These are phyloP conservation scores for Dissostichus mawsoni DNA, from an alignment of 2,113 vertebrate genomes.

Conservation along the genomic window DNA sequence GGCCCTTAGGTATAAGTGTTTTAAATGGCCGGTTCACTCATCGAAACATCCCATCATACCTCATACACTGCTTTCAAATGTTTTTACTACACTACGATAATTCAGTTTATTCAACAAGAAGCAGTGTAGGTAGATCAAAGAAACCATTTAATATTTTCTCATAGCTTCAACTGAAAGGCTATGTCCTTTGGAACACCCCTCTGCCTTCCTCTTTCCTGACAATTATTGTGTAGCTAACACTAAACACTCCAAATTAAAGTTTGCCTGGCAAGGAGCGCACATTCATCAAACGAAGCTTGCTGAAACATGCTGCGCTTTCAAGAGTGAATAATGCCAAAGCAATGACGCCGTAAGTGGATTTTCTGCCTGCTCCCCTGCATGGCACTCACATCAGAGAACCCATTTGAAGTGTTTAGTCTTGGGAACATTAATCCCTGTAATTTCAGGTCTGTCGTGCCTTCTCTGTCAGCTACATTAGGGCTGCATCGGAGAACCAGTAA, in stretches of 20 bases:
- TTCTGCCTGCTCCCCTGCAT: slow-evolving; percentile 76
- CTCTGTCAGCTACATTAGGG: slow-evolving; percentile 83
- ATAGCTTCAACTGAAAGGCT: slow-evolving; percentile 37
- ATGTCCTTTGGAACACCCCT: slow-evolving; percentile 46
- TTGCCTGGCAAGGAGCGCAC: slow-evolving; percentile 58
- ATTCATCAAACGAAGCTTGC: slow-evolving; percentile 74
- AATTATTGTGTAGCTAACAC: slow-evolving; percentile 67
- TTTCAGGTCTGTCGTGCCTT: slow-evolving; percentile 78
- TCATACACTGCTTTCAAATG: background rate
- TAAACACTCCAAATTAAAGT: slow-evolving; percentile 77
- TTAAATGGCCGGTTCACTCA: slow-evolving; percentile 7
- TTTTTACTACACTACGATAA: background rate
- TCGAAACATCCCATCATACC: background rate
- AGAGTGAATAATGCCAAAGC: slow-evolving; percentile 80
- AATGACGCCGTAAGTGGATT: slow-evolving; percentile 81
- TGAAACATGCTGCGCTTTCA: slow-evolving; percentile 67
- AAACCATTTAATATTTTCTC: slow-evolving; percentile 42
- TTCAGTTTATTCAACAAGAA: slow-evolving; percentile 30
- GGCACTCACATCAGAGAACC: slow-evolving; percentile 75
- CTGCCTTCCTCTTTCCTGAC: slow-evolving; percentile 43
- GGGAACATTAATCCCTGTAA: slow-evolving; percentile 84
- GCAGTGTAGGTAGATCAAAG: slow-evolving; percentile 48
- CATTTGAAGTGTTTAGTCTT: slow-evolving; percentile 81
- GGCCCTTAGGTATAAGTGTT: background rate
- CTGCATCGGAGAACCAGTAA: slow-evolving; percentile 72